Conservation (phyloP, 2,888 invertebrate genomes). For the Tetrapedia diversipes region DNA sequence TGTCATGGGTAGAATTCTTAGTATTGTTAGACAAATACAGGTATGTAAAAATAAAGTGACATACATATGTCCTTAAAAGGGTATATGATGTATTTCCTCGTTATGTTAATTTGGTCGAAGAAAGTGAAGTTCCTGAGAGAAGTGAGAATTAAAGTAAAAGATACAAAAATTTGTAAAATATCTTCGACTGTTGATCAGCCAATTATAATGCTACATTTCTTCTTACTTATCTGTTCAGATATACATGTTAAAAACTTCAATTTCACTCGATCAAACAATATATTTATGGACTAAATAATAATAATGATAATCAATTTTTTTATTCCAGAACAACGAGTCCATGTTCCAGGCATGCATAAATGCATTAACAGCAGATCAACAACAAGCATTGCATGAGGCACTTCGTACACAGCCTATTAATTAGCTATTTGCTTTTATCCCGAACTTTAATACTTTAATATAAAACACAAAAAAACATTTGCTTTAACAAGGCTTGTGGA, state of each 20-base stretch:
- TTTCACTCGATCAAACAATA: too few relatives aligned
- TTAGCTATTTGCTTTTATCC: constrained; percentile 62
- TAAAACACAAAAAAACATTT: constrained; percentile 55
- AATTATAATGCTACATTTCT: too few relatives aligned
- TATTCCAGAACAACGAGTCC: constrained; percentile 88
- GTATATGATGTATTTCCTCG: background rate
- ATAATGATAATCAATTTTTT: constrained; percentile 10
- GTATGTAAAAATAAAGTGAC: too few relatives aligned
- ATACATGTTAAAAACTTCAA: too few relatives aligned
- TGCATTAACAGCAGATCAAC: constrained; percentile 91
- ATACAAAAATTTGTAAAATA: too few relatives aligned
- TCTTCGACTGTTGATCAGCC: too few relatives aligned
- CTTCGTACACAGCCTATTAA: constrained; percentile 83
- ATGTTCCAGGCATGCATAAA: constrained; percentile 92
- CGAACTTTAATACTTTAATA: constrained; percentile 65
- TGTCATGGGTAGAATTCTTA: constrained; percentile 91
- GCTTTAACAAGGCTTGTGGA: constrained; percentile 59
- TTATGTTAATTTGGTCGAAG: too few relatives aligned
- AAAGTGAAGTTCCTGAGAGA: too few relatives aligned
- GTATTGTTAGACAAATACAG: constrained; percentile 94
- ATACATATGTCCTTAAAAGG: too few relatives aligned
- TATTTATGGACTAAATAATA: constrained; percentile 6
- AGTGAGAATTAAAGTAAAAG: too few relatives aligned
- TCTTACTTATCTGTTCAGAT: too few relatives aligned
- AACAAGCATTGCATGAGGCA: constrained; percentile 92